Conservation (phyloP, 1,140 invertebrate species). For the Nylanderia fulva region DNA sequence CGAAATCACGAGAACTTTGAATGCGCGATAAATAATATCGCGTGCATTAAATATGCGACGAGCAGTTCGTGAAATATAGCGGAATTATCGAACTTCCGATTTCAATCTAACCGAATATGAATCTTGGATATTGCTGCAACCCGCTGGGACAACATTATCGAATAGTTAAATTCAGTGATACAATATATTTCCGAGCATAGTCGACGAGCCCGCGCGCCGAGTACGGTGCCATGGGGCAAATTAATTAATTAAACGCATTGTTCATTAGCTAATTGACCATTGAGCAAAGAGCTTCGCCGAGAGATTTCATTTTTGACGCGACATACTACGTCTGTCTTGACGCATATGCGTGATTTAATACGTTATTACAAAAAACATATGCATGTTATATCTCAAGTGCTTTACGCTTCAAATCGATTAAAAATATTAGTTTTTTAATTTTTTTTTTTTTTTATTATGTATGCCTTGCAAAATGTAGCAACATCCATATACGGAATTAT, state of each 20-base stretch:
- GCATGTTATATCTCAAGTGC: not conserved
- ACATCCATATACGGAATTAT: not conserved
- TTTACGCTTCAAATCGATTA: not conserved
- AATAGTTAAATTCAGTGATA: conserved; percentile 58
- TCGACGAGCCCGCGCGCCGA: not conserved
- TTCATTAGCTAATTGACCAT: conserved; percentile 70
- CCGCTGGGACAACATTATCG: conserved; percentile 56
- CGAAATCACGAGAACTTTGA: not conserved
- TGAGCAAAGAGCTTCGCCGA: conserved; percentile 12
- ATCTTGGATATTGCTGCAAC: conserved; percentile 33
- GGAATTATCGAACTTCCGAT: conserved; percentile 36
- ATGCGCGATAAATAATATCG: not conserved
- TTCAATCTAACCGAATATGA: conserved; percentile 17
- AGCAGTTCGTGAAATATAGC: conserved; percentile 7
- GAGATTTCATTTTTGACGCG: conserved; percentile 52
- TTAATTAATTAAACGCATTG: conserved; percentile 66
- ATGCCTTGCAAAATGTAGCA: not conserved
- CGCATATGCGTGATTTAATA: conserved; percentile 51
- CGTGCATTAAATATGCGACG: not conserved
- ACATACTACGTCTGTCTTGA: conserved; percentile 38
- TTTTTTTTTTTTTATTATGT: not conserved
- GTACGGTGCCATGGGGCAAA: conserved; percentile 4
- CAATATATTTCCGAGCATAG: conserved; percentile 36
- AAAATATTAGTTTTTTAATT: not conserved
- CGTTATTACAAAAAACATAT: not conserved